These are phyloP conservation scores for Aelia acuminata DNA, from an alignment of 2,888 invertebrate species.

Conservation along the genomic window DNA sequence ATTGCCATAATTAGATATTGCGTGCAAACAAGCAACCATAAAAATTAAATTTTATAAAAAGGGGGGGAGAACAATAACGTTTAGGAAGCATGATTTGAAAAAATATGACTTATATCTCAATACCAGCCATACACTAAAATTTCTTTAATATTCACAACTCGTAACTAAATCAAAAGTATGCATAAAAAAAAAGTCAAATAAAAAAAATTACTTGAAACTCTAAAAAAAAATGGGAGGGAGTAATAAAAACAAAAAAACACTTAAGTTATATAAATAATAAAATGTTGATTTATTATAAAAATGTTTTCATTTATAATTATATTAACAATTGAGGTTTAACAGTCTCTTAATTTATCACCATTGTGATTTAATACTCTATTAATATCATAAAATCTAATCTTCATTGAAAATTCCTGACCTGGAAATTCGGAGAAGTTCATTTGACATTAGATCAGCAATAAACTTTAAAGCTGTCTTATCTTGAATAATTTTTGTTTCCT, in stretches of 20 bases:
- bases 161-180: too few species aligned
- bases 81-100: too few species aligned
- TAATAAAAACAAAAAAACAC: background rate
- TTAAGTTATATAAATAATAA: background rate
- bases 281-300: conserved; percentile 12
- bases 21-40: too few species aligned
- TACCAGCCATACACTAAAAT: too few species aligned
- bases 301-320: background rate
- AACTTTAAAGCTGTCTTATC: conserved; percentile 31
- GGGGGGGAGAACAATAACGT: too few species aligned
- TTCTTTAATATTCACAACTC: too few species aligned
- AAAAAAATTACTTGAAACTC: too few species aligned
- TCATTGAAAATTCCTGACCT: conserved; percentile 14
- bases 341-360: conserved; percentile 36
- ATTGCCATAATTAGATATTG: too few species aligned
- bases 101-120: too few species aligned
- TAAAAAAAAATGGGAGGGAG: background rate
- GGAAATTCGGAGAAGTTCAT: conserved; percentile 9
- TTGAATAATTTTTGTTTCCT: conserved; percentile 26
- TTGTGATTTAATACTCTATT: background rate
- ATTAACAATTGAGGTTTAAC: background rate
- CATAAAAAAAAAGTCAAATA: too few species aligned
- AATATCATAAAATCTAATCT: background rate
- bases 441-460: conserved; percentile 37
- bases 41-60: too few species aligned